Evolutionary conservation across 2,888 invertebrate genomes (phyloP).

Genomic region (Chironomus riparius): DNA sequence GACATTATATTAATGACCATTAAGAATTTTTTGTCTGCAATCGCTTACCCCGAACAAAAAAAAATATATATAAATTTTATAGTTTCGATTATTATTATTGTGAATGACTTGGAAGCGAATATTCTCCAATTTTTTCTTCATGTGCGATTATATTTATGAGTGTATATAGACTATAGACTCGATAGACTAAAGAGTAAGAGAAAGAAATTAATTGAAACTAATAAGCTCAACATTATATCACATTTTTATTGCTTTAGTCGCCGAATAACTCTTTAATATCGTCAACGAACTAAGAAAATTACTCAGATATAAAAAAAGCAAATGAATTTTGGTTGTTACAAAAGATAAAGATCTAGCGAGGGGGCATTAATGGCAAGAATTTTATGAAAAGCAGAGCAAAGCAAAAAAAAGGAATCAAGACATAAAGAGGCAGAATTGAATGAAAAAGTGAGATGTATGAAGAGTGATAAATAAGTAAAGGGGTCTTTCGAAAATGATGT

Average conservation of each 20-base stretch:
- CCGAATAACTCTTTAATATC: not conserved
- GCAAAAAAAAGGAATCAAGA: too few relatives aligned
- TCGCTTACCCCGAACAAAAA: too few relatives aligned
- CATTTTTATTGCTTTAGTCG: not conserved
- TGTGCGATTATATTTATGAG: too few relatives aligned
- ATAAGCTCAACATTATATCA: constrained; percentile 6
- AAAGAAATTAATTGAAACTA: constrained; percentile 5
- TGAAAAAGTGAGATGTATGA: too few relatives aligned
- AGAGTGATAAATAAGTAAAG: too few relatives aligned
- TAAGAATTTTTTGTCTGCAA: not conserved
- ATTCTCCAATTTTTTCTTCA: too few relatives aligned
- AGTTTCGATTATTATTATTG: not conserved
- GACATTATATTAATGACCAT: not conserved
- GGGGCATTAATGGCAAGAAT: too few relatives aligned
- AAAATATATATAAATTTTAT: not conserved
- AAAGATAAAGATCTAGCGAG: not conserved
- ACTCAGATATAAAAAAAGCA: not conserved
- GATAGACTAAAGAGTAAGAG: not conserved
- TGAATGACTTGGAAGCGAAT: not conserved
- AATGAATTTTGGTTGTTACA: not conserved
- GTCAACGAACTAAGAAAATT: not conserved
- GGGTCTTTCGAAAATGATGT: too few relatives aligned
- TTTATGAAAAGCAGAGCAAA: too few relatives aligned
- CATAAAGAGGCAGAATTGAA: too few relatives aligned
- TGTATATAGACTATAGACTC: too few relatives aligned